Percentiles rank a stretch among this genome's conserved stretches.
phyloP scores from a whole-genome alignment of 2,888 invertebrate species.

The Agriotes lineatus region DNA sequence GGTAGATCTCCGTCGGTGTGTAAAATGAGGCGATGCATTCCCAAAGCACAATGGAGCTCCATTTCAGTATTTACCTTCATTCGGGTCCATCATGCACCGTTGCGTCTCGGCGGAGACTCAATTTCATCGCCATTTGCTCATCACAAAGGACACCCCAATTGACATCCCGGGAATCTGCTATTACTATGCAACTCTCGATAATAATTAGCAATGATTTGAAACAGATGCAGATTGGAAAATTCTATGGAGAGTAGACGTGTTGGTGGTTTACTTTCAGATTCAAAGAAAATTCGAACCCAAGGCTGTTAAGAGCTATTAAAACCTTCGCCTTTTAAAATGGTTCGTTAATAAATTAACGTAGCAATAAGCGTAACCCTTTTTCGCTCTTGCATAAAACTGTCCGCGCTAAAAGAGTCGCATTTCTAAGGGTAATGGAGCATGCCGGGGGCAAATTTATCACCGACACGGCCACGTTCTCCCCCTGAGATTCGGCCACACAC shows the following conservation, averaged over 20 bases:
- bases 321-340: no score
- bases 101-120: neutral
- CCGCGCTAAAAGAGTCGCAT: slow-evolving; percentile 1
- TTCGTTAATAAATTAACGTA: no score
- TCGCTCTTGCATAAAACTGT: neutral
- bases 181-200: no score
- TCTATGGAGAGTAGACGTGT: no score
- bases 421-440: slow-evolving; percentile 15
- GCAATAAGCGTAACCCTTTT: neutral
- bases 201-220: no score
- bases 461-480: slow-evolving; percentile 12
- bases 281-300: no score
- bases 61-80: neutral
- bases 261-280: no score
- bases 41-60: neutral
- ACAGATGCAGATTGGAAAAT: no score
- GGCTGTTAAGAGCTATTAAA: no score
- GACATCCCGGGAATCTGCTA: no score
- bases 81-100: neutral
- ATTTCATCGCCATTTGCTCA: slow-evolving; percentile 6
- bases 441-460: slow-evolving; percentile 21
- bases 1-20: neutral
- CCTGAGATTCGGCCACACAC: slow-evolving; percentile 12
- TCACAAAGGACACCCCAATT: no score
- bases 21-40: neutral